phyloP scores from a whole-genome alignment of 2,113 vertebrate genomes.

The Pelobates fuscus region DNA sequence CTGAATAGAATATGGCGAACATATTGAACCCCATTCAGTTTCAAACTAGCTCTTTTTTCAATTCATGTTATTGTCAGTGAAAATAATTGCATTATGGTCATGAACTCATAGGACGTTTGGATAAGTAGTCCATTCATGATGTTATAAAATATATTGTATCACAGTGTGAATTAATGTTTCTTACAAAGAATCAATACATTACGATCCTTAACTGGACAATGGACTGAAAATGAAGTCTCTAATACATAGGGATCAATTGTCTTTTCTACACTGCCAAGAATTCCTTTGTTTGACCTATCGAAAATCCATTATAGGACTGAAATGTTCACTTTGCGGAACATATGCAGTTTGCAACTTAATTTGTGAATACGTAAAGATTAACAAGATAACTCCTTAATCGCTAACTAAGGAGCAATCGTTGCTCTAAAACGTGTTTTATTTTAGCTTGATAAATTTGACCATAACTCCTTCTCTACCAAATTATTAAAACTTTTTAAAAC shows the following conservation, averaged over 20 bases:
- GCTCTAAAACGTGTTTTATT: too few species aligned
- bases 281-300: neutral
- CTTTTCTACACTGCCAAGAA: neutral
- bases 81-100: neutral
- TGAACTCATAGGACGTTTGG: neutral
- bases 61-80: neutral
- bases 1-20: neutral
- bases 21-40: neutral
- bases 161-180: neutral
- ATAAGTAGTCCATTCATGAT: neutral
- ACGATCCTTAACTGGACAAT: neutral
- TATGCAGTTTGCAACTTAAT: too few species aligned
- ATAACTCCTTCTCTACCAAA: too few species aligned
- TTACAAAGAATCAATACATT: neutral
- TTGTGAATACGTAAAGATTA: too few species aligned
- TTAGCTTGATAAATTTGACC: too few species aligned
- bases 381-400: too few species aligned
- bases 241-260: neutral
- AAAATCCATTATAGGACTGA: too few species aligned
- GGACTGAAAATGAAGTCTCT: neutral
- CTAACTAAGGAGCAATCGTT: too few species aligned
- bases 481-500: too few species aligned
- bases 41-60: neutral
- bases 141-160: neutral
- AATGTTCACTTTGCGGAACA: too few species aligned